These are phyloP conservation scores for Philotrypesis tridentata DNA, from an alignment of 1,140 invertebrate species.

Conservation along the genomic window DNA sequence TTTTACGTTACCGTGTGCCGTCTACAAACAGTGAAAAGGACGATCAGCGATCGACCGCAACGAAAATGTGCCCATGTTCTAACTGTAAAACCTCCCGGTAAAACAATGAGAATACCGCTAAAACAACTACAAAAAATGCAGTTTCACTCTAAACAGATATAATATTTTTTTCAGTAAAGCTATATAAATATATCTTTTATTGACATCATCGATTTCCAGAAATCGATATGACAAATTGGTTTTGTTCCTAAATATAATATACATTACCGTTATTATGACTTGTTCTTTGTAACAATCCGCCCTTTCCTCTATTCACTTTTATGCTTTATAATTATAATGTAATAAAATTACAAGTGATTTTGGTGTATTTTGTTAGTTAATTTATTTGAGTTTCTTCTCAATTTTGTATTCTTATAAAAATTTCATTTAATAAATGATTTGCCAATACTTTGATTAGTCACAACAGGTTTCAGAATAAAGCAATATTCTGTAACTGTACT, in stretches of 20 bases:
- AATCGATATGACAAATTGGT: constrained; percentile 65
- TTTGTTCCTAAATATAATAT: constrained; percentile 65
- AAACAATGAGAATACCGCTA: constrained; percentile 24
- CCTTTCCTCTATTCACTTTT: background rate
- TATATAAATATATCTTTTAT: constrained; percentile 40
- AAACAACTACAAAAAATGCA: constrained; percentile 8
- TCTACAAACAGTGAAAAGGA: background rate
- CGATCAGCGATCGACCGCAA: background rate
- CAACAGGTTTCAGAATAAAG: background rate
- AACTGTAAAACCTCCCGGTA: constrained; percentile 18
- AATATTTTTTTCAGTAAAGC: constrained; percentile 13
- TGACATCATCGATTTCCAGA: constrained; percentile 48
- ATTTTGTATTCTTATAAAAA: background rate
- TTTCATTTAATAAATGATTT: background rate
- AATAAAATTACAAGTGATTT: background rate
- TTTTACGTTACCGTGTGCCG: constrained; percentile 19
- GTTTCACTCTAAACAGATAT: constrained; percentile 20
- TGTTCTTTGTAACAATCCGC: constrained; percentile 1
- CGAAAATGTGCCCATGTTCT: constrained; percentile 37
- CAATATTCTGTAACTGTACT: background rate
- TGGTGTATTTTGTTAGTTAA: background rate
- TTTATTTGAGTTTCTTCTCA: background rate
- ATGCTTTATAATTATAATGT: background rate
- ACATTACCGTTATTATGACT: constrained; percentile 55
- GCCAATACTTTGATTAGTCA: background rate